These are phyloP conservation scores for Ostrea edulis DNA, from an alignment of 1,140 invertebrate species.

Conservation along the genomic window DNA sequence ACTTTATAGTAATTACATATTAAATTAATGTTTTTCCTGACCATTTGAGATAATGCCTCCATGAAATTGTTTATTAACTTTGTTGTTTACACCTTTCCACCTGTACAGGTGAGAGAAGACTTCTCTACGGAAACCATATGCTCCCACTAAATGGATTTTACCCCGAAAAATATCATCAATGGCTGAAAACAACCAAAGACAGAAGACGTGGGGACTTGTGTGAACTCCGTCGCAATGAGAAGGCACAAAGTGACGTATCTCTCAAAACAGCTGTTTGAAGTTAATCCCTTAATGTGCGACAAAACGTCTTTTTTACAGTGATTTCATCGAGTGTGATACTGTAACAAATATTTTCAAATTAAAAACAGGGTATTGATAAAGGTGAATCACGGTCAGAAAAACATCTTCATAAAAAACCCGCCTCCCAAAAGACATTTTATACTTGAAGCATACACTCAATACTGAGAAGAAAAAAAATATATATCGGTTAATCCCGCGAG, in stretches of 20 bases:
- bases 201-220: background rate
- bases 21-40: background rate
- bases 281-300: conserved; percentile 6
- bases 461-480: background rate
- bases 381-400: conserved; percentile 26
- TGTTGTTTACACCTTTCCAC: conserved; percentile 11
- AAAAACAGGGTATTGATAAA: conserved; percentile 6
- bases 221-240: background rate
- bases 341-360: background rate
- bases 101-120: background rate
- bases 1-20: background rate
- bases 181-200: background rate
- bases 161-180: background rate
- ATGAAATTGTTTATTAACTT: background rate
- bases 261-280: conserved; percentile 3
- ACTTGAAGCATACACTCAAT: background rate
- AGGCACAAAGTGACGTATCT: background rate
- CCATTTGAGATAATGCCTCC: background rate
- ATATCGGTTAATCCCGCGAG: background rate
- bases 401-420: conserved; percentile 5
- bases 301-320: background rate
- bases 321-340: background rate
- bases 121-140: background rate
- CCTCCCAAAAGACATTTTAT: background rate
- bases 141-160: background rate